Evolutionary conservation across 2,888 invertebrate genomes (phyloP).

Genomic region (Orchesellides sinensis): DNA sequence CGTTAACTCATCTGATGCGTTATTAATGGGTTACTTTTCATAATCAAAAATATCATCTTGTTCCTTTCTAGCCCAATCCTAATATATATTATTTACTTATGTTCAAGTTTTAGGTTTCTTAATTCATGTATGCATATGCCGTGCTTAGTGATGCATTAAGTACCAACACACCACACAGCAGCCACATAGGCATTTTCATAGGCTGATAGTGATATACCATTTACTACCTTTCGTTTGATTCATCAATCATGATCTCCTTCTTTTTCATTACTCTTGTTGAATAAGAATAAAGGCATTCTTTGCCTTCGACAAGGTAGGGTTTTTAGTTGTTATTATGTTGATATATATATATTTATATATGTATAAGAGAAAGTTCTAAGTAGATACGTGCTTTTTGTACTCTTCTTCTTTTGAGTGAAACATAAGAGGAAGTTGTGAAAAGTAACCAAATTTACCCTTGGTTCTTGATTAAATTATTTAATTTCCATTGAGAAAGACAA

Average conservation of each 20-base stretch:
- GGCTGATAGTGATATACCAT: background rate
- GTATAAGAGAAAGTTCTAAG: background rate
- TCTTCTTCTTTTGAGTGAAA: background rate
- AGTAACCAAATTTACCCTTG: conserved; percentile 30
- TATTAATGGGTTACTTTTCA: too few relatives aligned
- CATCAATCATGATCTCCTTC: conserved; percentile 61
- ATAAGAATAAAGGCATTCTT: conserved; percentile 42
- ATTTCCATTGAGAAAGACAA: conserved; percentile 59
- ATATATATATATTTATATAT: too few relatives aligned
- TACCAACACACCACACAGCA: background rate
- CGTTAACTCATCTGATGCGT: too few relatives aligned
- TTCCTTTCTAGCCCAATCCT: too few relatives aligned
- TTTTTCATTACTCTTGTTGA: conserved; percentile 14
- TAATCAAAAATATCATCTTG: too few relatives aligned
- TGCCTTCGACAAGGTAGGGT: background rate
- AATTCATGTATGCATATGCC: too few relatives aligned
- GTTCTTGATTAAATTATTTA: conserved; percentile 66
- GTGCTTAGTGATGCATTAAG: too few relatives aligned
- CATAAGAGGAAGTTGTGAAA: background rate
- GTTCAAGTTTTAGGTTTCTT: too few relatives aligned
- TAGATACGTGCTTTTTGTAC: background rate
- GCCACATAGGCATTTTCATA: too few relatives aligned
- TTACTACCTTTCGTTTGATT: conserved; percentile 31
- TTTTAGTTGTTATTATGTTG: background rate
- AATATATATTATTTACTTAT: conserved; percentile 7